Evolutionary conservation across 2,888 invertebrate genomes (phyloP).

Genomic region (Mimas tiliae): DNA sequence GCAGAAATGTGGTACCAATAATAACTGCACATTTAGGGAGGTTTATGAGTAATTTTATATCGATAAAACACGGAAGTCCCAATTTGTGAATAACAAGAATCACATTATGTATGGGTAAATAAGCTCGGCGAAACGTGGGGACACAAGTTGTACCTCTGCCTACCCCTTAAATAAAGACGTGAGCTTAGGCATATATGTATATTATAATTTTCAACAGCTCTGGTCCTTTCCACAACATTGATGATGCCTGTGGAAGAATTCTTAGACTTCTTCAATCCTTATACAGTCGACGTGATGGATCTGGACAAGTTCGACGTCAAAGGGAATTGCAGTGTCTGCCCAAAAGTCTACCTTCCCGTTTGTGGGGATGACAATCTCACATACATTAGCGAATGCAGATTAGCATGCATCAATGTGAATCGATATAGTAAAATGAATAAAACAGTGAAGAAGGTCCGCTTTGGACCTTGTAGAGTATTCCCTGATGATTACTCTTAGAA

Average conservation of each 20-base stretch:
- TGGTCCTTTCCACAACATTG: not conserved
- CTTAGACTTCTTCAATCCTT: constrained; percentile 25
- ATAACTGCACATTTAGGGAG: no score
- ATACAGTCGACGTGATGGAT: constrained; percentile 25
- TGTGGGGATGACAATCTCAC: constrained; percentile 53
- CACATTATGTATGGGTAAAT: no score
- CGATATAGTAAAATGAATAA: not conserved
- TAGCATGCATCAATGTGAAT: constrained; percentile 46
- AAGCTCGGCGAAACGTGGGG: no score
- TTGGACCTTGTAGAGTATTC: constrained; percentile 34
- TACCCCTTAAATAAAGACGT: no score
- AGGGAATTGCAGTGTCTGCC: constrained; percentile 41
- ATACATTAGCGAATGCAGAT: constrained; percentile 52
- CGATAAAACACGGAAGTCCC: no score
- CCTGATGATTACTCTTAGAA: constrained; percentile 24
- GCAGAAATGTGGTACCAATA: no score
- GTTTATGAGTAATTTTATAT: no score
- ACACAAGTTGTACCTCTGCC: no score
- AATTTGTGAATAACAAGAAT: no score
- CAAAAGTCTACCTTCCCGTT: constrained; percentile 50
- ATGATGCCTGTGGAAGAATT: not conserved
- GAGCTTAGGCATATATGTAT: no score
- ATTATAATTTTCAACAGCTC: constrained; percentile 8
- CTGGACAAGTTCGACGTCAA: constrained; percentile 33
- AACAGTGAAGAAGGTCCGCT: constrained; percentile 29